A percentile compares a stretch with the other conserved stretches of the same genome.
Conservation (phyloP, 2,797 vertebrate species). For the Anguilla anguilla region DNA sequence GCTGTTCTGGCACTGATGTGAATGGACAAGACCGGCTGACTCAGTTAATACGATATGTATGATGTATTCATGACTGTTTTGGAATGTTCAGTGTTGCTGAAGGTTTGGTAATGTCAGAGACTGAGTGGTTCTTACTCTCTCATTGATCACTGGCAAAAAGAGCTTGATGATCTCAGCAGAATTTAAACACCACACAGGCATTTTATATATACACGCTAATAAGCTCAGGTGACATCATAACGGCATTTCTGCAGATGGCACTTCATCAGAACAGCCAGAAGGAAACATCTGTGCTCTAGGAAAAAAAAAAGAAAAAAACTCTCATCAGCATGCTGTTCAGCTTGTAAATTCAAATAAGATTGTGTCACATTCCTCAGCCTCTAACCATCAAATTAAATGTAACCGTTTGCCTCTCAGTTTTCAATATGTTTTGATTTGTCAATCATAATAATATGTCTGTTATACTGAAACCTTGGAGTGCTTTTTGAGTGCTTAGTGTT, state of each 20-base stretch:
- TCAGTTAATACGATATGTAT: not conserved
- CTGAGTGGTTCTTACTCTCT: not conserved
- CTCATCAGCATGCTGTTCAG: not conserved
- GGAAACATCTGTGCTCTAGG: not conserved
- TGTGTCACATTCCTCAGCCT: not conserved
- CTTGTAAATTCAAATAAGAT: not conserved
- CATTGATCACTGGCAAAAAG: not conserved
- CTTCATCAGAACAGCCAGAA: not conserved
- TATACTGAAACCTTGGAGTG: not conserved
- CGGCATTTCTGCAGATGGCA: not conserved
- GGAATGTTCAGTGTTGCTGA: not conserved
- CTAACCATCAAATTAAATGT: not conserved
- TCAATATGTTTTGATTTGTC: not conserved
- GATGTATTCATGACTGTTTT: not conserved
- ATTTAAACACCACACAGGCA: not conserved
- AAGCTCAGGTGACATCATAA: not conserved
- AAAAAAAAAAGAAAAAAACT: not conserved
- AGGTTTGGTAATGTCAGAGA: not conserved
- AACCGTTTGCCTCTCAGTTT: not conserved
- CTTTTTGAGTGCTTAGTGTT: not conserved
- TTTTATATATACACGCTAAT: conserved; percentile 1
- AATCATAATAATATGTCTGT: not conserved
- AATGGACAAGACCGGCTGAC: not conserved
- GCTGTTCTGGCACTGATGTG: not conserved
- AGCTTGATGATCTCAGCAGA: conserved; percentile 12